Evolutionary conservation across 2,797 vertebrate genomes (phyloP).

Genomic region (Pyrrhura leucotis): DNA sequence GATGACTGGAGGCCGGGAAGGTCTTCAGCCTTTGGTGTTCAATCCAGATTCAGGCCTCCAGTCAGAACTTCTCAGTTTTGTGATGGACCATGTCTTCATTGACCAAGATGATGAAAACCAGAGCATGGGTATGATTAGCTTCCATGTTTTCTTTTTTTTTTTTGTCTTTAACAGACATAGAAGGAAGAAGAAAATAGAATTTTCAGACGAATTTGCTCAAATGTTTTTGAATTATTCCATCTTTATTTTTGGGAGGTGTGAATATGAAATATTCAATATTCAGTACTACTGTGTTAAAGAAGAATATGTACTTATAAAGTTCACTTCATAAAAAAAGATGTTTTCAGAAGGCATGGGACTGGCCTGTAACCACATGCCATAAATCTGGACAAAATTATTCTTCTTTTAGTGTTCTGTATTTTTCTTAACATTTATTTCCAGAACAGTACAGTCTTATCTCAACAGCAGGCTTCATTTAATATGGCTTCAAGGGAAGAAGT

Average conservation of each 20-base stretch:
- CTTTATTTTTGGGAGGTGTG: neutral
- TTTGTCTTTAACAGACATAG: neutral
- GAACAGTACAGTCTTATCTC: neutral
- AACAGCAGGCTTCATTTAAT: neutral
- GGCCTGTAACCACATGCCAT: neutral
- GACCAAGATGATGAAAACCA: conserved; percentile 99
- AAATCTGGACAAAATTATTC: neutral
- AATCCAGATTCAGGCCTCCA: conserved; percentile 95
- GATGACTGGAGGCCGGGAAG: conserved; percentile 90
- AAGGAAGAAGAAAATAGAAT: neutral
- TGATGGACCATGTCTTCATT: conserved; percentile 98
- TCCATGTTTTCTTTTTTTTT: neutral
- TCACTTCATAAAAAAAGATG: neutral
- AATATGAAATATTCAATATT: neutral
- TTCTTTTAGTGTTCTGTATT: neutral
- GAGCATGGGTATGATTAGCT: conserved; percentile 90
- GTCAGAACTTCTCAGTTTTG: conserved; percentile 95
- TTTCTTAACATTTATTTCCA: neutral
- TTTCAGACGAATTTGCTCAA: neutral
- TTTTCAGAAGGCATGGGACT: neutral
- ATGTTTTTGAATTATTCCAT: neutral
- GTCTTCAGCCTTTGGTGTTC: conserved; percentile 94
- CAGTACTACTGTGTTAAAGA: neutral
- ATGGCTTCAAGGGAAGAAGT: neutral
- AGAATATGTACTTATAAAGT: neutral